Evolutionary conservation across 2,888 invertebrate genomes (phyloP), one percentile per base, ranked within the genome.

Genomic region (Apamea sordens): DNA sequence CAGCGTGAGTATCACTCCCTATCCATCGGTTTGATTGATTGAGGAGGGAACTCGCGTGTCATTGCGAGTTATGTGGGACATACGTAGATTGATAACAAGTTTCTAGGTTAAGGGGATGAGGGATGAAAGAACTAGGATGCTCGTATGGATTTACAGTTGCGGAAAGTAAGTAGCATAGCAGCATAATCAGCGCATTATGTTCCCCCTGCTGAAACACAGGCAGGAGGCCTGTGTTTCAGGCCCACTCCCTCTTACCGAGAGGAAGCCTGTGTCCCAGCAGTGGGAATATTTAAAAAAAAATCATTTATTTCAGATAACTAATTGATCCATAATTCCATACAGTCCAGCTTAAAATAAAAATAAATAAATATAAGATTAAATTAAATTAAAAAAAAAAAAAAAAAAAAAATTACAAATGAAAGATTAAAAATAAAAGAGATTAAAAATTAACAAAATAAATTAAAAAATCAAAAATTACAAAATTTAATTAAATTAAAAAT

Each of bases 21-120:
- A 77, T 79, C 74, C 69, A 69, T 75, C 76, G 28, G 24, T 32
- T 76, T 85, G 85, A 85, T 85, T 82, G 79, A 85, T 85, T 74
- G 74, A n/a, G 28, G 67, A 47, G 59, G n/a, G 41, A 79, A 79
- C 78, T 56, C 64, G 68, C 61, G 24, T 74, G 82, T 85, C 85
- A 82, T 74, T 74, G 15, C 18, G 13, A 32, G 47, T 76, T 78
- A 67, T 77, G n/a, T 84, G 72, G 28, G 65, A 61, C 73, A 76
- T 76, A 76, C 44, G 64, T 32, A 47, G 21, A 59, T 15, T n/a
- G 41, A 44, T 84, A 69, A 53, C 21, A 7, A 76, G 32, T 68
- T 78, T 53, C 44, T 75, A 21, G n/a, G 65, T 41, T 41, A 53
- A 6, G 11, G 18, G 53, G 44, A 50, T 56, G 63, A 32, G 59